Evolutionary conservation across 2,888 invertebrate genomes (phyloP), one percentile per base, ranked within the genome.

Genomic region (Hetaerina titia): DNA sequence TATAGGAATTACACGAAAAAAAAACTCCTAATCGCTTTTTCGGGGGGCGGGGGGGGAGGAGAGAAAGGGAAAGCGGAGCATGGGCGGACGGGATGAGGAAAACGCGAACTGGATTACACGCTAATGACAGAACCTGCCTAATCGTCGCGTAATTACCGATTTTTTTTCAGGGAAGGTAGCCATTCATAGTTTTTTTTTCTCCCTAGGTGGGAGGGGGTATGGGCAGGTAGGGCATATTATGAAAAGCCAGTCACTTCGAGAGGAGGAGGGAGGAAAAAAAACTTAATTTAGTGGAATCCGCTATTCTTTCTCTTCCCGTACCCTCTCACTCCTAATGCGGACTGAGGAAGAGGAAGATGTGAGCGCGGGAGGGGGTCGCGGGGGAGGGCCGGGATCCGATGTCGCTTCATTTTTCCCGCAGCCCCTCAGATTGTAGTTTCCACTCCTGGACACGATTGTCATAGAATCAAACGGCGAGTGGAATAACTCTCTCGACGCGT

Each of bases 401-500:
- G 81, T 15, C 25, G 25, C 13, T 31, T 31, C 6, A 31, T 81
- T 74, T 81, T 31, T 22, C 25, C 13, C 60, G 60, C 13, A 60
- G 6, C 81, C 81, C 81, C 9, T 25, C 92, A n/a, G 15, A 74
- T 92, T 69, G 69, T 31, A 56, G 45, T 74, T 45, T 81, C 81
- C 56, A 69, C 57, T 92, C 69, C 81, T 7, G 25, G 81, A 31
- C 92, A 45, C 74, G 92, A 92, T 57, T 92, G 69, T 74, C 92
- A 74, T 92, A 69, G 69, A 92, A 92, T 92, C 92, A 69, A 81
- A 74, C 92, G 92, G n/a, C 45, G 56, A 92, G 69, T 92, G 92
- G 92, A 92, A 92, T 92, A 57, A 74, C 92, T 92, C 92, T 11
- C 69, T 31, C 69, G 92, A 45, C 69, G 31, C 64, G 69, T 69